phyloP scores from a whole-genome alignment of 2,888 invertebrate species.

The Trilocha varians region DNA sequence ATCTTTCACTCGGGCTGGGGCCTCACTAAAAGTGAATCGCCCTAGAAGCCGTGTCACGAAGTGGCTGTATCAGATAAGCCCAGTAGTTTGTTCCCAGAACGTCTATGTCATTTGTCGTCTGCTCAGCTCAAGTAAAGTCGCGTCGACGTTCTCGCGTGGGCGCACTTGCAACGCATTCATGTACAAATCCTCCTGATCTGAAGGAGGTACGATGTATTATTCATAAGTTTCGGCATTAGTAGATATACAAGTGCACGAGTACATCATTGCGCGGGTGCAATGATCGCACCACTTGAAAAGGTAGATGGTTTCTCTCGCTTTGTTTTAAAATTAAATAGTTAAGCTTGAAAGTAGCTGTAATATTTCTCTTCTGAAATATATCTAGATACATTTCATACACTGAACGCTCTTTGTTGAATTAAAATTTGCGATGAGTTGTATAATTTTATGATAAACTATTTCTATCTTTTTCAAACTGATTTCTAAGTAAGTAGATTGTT shows the following conservation, averaged over 20 bases:
- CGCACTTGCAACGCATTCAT: slow-evolving; percentile 25
- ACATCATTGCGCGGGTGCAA: slow-evolving; percentile 1
- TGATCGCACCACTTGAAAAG: not conserved
- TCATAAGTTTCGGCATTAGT: slow-evolving; percentile 3
- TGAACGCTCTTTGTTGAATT: no score
- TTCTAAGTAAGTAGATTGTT: no score
- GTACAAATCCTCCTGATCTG: slow-evolving; percentile 15
- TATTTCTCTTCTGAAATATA: not conserved
- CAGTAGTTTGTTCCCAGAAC: slow-evolving; percentile 61
- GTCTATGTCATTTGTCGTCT: slow-evolving; percentile 57
- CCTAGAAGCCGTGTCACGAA: slow-evolving; percentile 53
- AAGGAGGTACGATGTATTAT: slow-evolving; percentile 13
- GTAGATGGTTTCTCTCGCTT: not conserved
- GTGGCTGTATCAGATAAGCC: slow-evolving; percentile 64
- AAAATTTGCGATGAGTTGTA: no score
- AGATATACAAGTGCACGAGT: slow-evolving; percentile 1
- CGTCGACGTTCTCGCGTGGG: slow-evolving; percentile 36
- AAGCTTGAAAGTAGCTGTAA: not conserved
- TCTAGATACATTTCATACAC: no score
- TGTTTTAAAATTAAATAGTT: not conserved
- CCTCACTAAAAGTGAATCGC: slow-evolving; percentile 29
- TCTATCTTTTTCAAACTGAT: no score
- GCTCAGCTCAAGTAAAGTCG: slow-evolving; percentile 24
- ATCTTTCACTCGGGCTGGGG: slow-evolving; percentile 5
- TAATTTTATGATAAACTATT: no score